phyloP scores from a whole-genome alignment of 1,140 invertebrate genomes.

The Asobara japonica region DNA sequence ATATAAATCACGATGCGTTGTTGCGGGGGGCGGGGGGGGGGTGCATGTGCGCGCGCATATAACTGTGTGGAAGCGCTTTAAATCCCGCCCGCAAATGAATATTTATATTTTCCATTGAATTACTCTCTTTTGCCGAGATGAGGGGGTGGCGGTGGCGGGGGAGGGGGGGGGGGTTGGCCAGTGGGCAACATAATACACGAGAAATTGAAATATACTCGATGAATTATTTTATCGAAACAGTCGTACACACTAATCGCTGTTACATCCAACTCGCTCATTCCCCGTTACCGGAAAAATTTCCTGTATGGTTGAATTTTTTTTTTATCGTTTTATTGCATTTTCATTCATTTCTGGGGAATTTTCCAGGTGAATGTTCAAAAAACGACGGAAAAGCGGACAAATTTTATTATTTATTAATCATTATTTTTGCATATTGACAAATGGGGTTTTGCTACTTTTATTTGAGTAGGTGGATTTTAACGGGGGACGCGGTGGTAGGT shows the following conservation, averaged over 20 bases:
- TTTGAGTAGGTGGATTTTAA: too few relatives aligned
- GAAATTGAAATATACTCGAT: conserved; percentile 66
- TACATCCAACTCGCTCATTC: conserved; percentile 39
- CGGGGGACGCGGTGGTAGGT: too few relatives aligned
- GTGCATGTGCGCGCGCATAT: conserved; percentile 23
- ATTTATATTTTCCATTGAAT: conserved; percentile 69
- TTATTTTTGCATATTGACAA: too few relatives aligned
- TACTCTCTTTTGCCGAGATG: conserved; percentile 57
- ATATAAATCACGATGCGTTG: conserved; percentile 56
- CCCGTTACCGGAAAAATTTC: conserved; percentile 19
- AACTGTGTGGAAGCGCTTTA: conserved; percentile 51
- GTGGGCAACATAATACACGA: conserved; percentile 58
- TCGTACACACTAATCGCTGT: conserved; percentile 59
- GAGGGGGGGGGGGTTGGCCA: conserved; percentile 4
- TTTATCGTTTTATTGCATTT: conserved; percentile 12
- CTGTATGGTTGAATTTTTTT: conserved; percentile 24
- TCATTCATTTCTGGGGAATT: not conserved
- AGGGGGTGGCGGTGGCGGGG: conserved; percentile 37
- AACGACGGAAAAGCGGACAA: not conserved
- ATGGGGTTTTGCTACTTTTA: too few relatives aligned
- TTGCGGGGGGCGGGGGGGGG: not conserved
- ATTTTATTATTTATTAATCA: too few relatives aligned
- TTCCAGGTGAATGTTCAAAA: not conserved
- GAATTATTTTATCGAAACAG: conserved; percentile 64
- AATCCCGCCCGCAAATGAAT: conserved; percentile 65